Evolutionary conservation across 2,113 vertebrate genomes (phyloP).

Genomic region (Lonchura striata): DNA sequence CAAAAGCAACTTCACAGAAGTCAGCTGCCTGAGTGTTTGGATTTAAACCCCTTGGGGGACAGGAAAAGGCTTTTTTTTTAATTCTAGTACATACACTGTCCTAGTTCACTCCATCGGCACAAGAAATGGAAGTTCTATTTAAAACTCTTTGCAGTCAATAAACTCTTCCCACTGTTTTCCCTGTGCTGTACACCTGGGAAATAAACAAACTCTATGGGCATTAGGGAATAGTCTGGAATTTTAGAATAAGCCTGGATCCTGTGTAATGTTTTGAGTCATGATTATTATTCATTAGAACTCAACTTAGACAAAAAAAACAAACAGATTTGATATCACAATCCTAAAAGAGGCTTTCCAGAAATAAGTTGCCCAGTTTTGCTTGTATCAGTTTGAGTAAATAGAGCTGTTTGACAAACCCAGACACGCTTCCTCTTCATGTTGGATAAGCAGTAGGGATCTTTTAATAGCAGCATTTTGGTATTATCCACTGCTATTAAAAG

Average conservation of each 20-base stretch:
- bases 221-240: neutral
- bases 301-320: neutral
- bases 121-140: slow-evolving; percentile 18
- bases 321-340: neutral
- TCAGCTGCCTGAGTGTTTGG: neutral
- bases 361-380: neutral
- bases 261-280: neutral
- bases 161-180: neutral
- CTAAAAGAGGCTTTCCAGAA: neutral
- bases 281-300: neutral
- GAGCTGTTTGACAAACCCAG: neutral
- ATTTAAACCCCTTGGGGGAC: neutral
- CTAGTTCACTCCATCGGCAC: neutral
- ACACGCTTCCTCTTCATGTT: neutral
- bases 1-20: neutral
- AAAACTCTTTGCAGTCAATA: neutral
- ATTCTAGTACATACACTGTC: neutral
- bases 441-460: neutral
- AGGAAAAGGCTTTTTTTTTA: neutral
- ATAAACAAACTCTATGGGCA: neutral
- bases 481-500: neutral
- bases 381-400: neutral
- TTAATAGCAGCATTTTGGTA: neutral
- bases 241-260: neutral
- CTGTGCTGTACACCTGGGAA: neutral